Base-by-base conservation (phyloP, 2,113 vertebrate genomes). In the Hystrix cristata region DNA sequence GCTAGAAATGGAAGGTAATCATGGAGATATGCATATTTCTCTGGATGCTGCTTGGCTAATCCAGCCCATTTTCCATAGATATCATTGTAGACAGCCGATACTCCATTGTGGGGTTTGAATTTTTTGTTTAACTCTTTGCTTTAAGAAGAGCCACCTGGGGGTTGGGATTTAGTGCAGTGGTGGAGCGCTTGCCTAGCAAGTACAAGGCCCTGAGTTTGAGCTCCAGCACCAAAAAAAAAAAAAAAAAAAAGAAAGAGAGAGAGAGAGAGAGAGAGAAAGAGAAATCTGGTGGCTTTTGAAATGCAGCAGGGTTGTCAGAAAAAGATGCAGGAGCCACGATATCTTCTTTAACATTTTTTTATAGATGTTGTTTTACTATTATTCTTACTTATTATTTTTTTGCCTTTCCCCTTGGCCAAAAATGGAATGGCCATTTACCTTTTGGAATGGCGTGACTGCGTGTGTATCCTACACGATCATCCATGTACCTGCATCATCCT, bases 41-140 rank as follows among this genome's bases (percentile, higher is more conserved):
- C 57, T 64, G 87, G 87, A 78, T 95, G 51, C 46, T 88, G 62
- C 94, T 94, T 55, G 94, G 78, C 96, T 74, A 0, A 92, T 81
- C n/a, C 69, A 0, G 29, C 89, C 15, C 67, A 48, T 95, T 95
- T 96, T 88, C 88, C 81, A 57, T 71, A 89, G 62, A 51, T 13
- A 92, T 76, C 88, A 83, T 60, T 62, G 88, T 48, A 51, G 90
- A 51, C 7, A 46, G 55, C 91, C 94, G 65, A 79, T 81, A 0
- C 88, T 91, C 62, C 60, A 43, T 81, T 29, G 14, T 84, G 62
- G 29, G 4, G 55, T 25, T 86, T 92, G 78, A 57, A 80, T 97
- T 76, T 93, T 86, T 87, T 79, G 19, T 83, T 96, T 96, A 97
- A 96, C 93, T 65, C 57, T 13, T 0, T 95, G 25, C 43, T 95